Base-by-base conservation (phyloP, 1,140 invertebrate genomes). In the Camponotus floridanus region DNA sequence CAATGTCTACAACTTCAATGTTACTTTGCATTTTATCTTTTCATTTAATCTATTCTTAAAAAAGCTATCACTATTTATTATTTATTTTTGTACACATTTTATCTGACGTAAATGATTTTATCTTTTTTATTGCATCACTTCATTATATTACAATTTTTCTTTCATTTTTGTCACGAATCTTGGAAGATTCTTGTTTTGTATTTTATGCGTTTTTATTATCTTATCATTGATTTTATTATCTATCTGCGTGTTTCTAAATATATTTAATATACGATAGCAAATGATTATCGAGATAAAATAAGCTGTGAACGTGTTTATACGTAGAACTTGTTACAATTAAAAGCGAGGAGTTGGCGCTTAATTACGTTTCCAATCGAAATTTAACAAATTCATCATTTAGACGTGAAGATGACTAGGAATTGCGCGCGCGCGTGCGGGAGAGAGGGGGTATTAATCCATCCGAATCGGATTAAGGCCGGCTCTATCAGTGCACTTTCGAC, bases 381-480 rank as follows among this genome's bases (percentile, higher is more conserved):
- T 26, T 9, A 76, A 18, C 42, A 26, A 57, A 39, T 0, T 36
- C 33, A 55, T 73, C 6, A 1, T 57, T 55, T 1, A 15, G 36
- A 62, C 33, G 26, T 31, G 42, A 48, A 15, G 48, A 51, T 51
- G 15, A 13, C 7, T n/a, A 67, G 62, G n/a, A 67, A 39, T 39
- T 33, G 45, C 26, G 26, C 48, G 48, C 48, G 15, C 42, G 42
- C 9, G 26, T 26, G 26, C 36, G 36, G 36, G 42, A 0, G 3
- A 15, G n/a, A 13, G 3, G n/a, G n/a, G 15, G 39, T 39, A 55
- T 2, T n/a, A 31, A 59, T 57, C 7, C 36, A 57, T 78, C n/a
- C 18, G 45, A 80, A 42, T 13, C 33, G 45, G 76, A 80, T 80
- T 70, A 80, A 79, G n/a, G 13, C 13, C 42, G n/a, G 18, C 62